phyloP scores from a whole-genome alignment of 2,797 vertebrate genomes.

The Heteromormyrus szaboi region DNA sequence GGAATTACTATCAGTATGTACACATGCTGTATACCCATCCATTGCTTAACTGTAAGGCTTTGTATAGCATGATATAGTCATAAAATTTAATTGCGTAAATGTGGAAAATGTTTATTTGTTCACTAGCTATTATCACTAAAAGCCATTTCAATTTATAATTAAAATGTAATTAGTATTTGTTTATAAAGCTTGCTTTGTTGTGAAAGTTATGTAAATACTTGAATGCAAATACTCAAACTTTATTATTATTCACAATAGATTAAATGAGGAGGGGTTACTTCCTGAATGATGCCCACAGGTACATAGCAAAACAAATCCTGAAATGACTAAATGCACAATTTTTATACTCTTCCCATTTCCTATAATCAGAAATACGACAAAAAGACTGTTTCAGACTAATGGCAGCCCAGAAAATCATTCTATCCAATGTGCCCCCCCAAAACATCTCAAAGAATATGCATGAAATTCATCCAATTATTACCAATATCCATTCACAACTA shows the following conservation, averaged over 20 bases:
- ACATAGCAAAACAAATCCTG: neutral
- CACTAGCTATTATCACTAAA: neutral
- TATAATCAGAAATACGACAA: neutral
- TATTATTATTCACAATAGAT: neutral
- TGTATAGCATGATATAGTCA: neutral
- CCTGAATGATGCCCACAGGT: neutral
- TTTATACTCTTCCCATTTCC: neutral
- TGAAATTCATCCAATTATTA: neutral
- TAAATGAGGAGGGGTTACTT: neutral
- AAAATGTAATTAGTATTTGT: neutral
- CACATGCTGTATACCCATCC: neutral
- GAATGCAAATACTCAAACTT: neutral
- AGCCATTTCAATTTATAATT: neutral
- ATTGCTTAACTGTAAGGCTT: neutral
- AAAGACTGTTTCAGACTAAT: neutral
- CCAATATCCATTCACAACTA: neutral
- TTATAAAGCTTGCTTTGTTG: neutral
- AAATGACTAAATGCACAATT: neutral
- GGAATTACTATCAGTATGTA: neutral
- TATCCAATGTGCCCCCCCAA: neutral
- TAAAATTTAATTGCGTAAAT: neutral
- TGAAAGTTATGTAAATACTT: neutral
- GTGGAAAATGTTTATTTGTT: neutral
- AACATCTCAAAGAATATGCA: neutral
- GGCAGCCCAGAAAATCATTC: neutral